A percentile compares a stretch with the other conserved stretches of the same genome.
These are phyloP conservation scores for Argyrosomus regius DNA, from an alignment of 2,797 vertebrate genomes.

Conservation along the genomic window DNA sequence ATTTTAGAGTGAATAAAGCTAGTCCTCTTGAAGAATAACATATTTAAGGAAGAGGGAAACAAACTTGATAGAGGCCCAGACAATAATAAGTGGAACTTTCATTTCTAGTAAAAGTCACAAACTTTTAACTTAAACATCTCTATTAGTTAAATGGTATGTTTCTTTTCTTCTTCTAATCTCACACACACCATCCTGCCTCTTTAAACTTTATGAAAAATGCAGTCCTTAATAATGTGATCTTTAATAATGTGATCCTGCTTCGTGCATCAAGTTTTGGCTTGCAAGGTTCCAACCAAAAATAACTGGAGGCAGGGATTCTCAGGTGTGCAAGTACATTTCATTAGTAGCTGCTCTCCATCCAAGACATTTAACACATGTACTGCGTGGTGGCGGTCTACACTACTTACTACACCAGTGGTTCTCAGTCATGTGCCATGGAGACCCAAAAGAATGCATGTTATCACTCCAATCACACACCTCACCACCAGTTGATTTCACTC, in stretches of 20 bases:
- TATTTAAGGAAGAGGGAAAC: not conserved
- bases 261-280: constrained; percentile 7
- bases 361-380: not conserved
- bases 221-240: not conserved
- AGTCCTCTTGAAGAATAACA: not conserved
- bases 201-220: constrained; percentile 21
- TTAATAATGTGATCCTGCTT: constrained; percentile 1
- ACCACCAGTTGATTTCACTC: constrained; percentile 22
- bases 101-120: constrained; percentile 11
- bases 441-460: constrained; percentile 15
- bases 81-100: not conserved
- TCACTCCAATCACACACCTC: constrained; percentile 26
- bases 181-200: constrained; percentile 1
- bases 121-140: not conserved
- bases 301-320: not conserved
- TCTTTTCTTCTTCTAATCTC: not conserved
- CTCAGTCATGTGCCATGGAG: constrained; percentile 6
- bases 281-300: not conserved
- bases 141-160: not conserved
- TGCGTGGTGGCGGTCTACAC: not conserved
- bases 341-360: not conserved
- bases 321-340: not conserved
- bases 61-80: constrained; percentile 1
- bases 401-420: not conserved
- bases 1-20: constrained; percentile 11